Percentiles rank a stretch among this genome's conserved stretches.
phyloP scores from a whole-genome alignment of 2,888 invertebrate genomes.

The Polydrusus pterygomalis region DNA sequence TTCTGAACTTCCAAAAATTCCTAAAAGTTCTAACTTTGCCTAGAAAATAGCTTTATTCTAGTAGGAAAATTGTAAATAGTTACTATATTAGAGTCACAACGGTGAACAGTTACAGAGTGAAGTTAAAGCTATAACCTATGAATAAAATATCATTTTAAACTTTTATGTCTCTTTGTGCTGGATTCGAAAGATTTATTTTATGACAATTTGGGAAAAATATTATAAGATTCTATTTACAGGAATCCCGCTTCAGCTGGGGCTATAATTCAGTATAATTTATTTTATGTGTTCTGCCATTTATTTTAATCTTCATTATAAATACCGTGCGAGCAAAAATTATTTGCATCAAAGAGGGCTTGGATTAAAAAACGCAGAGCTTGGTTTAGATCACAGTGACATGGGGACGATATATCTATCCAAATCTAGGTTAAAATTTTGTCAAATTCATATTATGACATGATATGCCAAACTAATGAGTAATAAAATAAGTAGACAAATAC shows the following conservation, averaged over 20 bases:
- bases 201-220: slow-evolving; percentile 10
- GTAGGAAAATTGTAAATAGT: slow-evolving; percentile 50
- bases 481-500: no score
- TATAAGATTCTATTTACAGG: slow-evolving; percentile 1
- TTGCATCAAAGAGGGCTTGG: no score
- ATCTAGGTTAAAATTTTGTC: no score
- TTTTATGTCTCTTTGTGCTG: slow-evolving; percentile 9
- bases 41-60: slow-evolving; percentile 46
- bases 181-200: slow-evolving; percentile 21
- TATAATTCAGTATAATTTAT: no score
- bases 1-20: slow-evolving; percentile 37
- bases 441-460: no score
- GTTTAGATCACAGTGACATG: no score
- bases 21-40: slow-evolving; percentile 38
- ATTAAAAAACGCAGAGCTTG: no score
- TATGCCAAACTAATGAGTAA: no score
- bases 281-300: no score
- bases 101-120: slow-evolving; percentile 28
- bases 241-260: neutral
- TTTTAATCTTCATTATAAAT: no score
- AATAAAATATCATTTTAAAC: slow-evolving; percentile 44
- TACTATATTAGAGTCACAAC: slow-evolving; percentile 40
- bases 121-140: slow-evolving; percentile 39
- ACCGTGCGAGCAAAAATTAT: no score
- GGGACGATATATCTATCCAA: no score